A percentile compares a stretch with the other conserved stretches of the same genome.
These are phyloP conservation scores for Leucosticte australis DNA, from an alignment of 2,113 vertebrate genomes.

Conservation along the genomic window DNA sequence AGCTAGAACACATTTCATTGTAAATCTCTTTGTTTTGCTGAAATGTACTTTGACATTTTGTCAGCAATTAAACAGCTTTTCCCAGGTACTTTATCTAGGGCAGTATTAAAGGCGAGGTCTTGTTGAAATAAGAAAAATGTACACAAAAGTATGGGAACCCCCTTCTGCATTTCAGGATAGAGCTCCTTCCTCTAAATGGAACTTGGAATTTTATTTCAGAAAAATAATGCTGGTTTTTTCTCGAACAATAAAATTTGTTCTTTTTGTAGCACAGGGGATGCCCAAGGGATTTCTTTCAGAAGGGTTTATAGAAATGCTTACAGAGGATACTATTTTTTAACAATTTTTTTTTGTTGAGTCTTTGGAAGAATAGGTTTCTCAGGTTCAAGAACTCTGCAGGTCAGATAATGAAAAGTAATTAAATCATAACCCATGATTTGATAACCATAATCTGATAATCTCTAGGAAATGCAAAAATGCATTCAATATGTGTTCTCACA, in stretches of 20 bases:
- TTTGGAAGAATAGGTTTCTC: background rate
- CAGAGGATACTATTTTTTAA: background rate
- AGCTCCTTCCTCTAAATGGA: background rate
- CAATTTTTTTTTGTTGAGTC: background rate
- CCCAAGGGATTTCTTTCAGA: background rate
- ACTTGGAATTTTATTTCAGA: background rate
- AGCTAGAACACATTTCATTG: background rate
- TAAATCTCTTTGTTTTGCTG: slow-evolving; percentile 45
- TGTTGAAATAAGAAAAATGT: slow-evolving; percentile 10
- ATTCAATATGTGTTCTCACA: background rate
- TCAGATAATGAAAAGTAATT: slow-evolving; percentile 26
- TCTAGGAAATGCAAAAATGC: slow-evolving; percentile 29
- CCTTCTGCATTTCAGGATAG: background rate
- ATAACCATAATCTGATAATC: slow-evolving; percentile 26
- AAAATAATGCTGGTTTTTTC: background rate
- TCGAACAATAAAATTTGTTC: background rate
- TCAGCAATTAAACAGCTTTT: slow-evolving; percentile 37
- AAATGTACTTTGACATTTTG: background rate
- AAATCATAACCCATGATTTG: slow-evolving; percentile 11
- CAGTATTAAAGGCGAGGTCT: background rate
- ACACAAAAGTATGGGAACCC: background rate
- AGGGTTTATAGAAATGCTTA: background rate
- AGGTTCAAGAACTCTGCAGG: background rate
- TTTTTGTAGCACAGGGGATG: background rate
- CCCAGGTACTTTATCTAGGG: background rate